These are phyloP conservation scores for Macaria liturata DNA, from an alignment of 2,888 invertebrate genomes.

Conservation along the genomic window DNA sequence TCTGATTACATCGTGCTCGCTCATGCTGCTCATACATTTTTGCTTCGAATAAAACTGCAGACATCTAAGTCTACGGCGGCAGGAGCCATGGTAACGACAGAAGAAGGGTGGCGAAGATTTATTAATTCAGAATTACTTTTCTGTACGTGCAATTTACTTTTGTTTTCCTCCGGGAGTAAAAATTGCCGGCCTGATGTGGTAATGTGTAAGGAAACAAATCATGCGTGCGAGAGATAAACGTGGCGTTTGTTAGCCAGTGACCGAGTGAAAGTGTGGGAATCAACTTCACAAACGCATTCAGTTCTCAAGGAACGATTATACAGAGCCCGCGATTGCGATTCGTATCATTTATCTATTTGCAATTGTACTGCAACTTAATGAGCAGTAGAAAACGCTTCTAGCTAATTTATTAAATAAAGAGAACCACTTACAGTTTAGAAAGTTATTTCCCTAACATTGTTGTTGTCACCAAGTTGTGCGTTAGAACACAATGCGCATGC, in stretches of 20 bases:
- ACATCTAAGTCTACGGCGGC: slow-evolving; percentile 1
- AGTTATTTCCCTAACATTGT: neutral
- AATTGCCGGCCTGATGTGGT: slow-evolving; percentile 13
- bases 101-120: slow-evolving; percentile 66
- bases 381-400: too few relatives aligned
- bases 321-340: slow-evolving; percentile 20
- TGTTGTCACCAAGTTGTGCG: slow-evolving; percentile 14
- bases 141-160: slow-evolving; percentile 35
- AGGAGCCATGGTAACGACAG: slow-evolving; percentile 49
- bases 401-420: too few relatives aligned
- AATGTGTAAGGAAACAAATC: slow-evolving; percentile 20
- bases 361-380: slow-evolving; percentile 1
- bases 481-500: slow-evolving; percentile 38
- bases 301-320: slow-evolving; percentile 28
- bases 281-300: slow-evolving; percentile 20
- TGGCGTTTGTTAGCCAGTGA: slow-evolving; percentile 12
- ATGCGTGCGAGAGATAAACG: slow-evolving; percentile 23
- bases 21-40: too few relatives aligned
- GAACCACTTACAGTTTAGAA: too few relatives aligned
- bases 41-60: too few relatives aligned
- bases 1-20: too few relatives aligned
- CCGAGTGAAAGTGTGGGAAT: slow-evolving; percentile 35
- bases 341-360: slow-evolving; percentile 17
- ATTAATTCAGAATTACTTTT: slow-evolving; percentile 69
- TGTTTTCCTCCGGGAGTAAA: slow-evolving; percentile 23